A percentile compares a stretch with the other conserved stretches of the same genome.
Conservation (phyloP, 2,113 vertebrate genomes). For the Polyodon spathula region DNA sequence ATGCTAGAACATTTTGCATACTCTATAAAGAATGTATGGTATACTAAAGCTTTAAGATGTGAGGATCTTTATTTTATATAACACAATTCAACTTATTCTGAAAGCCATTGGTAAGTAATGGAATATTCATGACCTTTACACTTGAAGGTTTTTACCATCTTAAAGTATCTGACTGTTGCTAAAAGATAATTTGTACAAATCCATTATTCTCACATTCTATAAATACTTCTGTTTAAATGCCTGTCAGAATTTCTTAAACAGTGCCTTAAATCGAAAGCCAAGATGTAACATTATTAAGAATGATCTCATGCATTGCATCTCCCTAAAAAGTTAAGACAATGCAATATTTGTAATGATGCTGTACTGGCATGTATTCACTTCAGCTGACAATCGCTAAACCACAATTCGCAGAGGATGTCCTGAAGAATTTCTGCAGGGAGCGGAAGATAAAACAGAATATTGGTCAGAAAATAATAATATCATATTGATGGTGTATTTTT, state of each 20-base stretch:
- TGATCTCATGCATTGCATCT: not conserved
- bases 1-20: not conserved
- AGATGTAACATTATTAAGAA: not conserved
- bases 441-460: not conserved
- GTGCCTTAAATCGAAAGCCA: no score
- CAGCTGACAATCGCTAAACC: not conserved
- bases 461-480: not conserved
- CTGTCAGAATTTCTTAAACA: not conserved
- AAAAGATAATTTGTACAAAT: not conserved
- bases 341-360: not conserved
- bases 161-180: not conserved
- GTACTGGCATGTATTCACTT: not conserved
- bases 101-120: not conserved
- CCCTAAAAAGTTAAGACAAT: not conserved
- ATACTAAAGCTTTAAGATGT: not conserved
- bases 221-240: not conserved
- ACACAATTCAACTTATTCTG: not conserved
- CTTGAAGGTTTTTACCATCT: constrained; percentile 4
- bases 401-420: not conserved
- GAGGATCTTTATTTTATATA: not conserved
- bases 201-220: constrained; percentile 3
- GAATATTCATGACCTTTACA: constrained; percentile 7
- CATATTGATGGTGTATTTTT: not conserved
- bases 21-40: not conserved
- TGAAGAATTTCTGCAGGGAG: not conserved